Evolutionary conservation across 2,888 invertebrate species (phyloP).

Genomic region (Drymonia ruficornis): DNA sequence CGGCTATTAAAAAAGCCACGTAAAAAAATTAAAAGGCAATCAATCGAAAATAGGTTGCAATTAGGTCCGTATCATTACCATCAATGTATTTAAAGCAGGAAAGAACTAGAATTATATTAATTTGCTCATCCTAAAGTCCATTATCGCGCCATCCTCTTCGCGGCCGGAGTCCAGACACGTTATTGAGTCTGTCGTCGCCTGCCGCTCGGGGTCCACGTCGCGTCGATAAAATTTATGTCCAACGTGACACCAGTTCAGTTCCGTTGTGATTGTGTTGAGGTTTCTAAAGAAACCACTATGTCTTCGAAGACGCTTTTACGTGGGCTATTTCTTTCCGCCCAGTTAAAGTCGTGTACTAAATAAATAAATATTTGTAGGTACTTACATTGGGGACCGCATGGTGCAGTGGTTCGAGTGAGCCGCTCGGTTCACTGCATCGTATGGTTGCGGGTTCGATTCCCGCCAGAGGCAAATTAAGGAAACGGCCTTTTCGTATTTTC

Average conservation of each 20-base stretch:
- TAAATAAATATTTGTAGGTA: background rate
- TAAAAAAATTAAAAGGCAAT: too few species aligned
- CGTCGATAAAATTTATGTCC: conserved; percentile 3
- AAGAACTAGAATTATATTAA: background rate
- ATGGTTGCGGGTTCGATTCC: too few species aligned
- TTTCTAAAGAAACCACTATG: conserved; percentile 1
- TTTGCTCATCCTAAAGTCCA: background rate
- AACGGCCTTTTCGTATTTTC: too few species aligned
- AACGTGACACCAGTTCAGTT: conserved; percentile 1
- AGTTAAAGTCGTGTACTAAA: background rate
- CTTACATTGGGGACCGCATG: too few species aligned
- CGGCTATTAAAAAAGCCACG: too few species aligned
- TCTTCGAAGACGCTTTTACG: conserved; percentile 8
- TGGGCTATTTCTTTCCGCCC: background rate
- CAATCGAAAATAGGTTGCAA: too few species aligned
- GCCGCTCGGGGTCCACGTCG: background rate
- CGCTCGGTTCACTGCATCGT: too few species aligned
- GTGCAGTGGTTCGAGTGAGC: too few species aligned
- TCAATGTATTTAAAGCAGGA: too few species aligned
- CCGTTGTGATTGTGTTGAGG: background rate
- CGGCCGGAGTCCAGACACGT: background rate
- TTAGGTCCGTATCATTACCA: too few species aligned
- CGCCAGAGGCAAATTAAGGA: too few species aligned
- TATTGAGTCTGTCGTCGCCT: conserved; percentile 1
- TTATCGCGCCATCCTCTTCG: background rate